Evolutionary conservation across 2,113 vertebrate genomes (phyloP), one percentile per base, ranked within the genome.

Genomic region (Sander vitreus): DNA sequence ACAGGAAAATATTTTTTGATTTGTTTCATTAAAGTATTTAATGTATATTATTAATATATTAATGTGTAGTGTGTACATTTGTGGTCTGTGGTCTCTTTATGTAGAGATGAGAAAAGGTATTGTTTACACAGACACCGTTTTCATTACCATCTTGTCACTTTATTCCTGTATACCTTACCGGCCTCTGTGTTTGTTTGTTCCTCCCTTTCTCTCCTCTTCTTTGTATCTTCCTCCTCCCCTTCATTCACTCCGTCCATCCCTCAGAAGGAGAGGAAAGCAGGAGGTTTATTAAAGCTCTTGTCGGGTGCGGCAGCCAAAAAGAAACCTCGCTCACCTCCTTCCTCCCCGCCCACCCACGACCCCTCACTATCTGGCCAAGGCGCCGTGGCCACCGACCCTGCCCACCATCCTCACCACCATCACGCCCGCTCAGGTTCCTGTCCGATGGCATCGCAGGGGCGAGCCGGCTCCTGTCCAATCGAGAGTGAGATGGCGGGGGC

Each of bases 401-500:
- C 88, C 80, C 91, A 87, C 73, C 92, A 86, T 15, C 89, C 86
- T 14, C 89, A 88, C 83, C 88, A 90, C 76, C 96, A 89, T 74
- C 96, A 98, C 0, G 95, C 96, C 63, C 96, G 97, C 69, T 97
- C 98, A 0, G 97, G 98, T 4, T 99, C 98, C 18, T 99, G 98
- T 85, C 97, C 98, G 5, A 95, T 98, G 2, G 97, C 97, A 83
- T 85, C 93, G 0, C 91, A 92, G 51, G 93, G 93, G 21, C 89
- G 93, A 53, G 98, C 98, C 0, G 98, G 98, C 19, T 99, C 98
- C 10, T 99, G 98, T 86, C 98, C 98, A 3, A 96, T 98, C 0
- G 98, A 99, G 91, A 99, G 97, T 60, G 97, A 99, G 90, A 97
- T 98, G 97, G 96, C 96, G 33, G 98, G 98, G 0, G 97, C 97